These are phyloP conservation scores for Notothenia rossii DNA, from an alignment of 2,113 vertebrate genomes.

Conservation along the genomic window DNA sequence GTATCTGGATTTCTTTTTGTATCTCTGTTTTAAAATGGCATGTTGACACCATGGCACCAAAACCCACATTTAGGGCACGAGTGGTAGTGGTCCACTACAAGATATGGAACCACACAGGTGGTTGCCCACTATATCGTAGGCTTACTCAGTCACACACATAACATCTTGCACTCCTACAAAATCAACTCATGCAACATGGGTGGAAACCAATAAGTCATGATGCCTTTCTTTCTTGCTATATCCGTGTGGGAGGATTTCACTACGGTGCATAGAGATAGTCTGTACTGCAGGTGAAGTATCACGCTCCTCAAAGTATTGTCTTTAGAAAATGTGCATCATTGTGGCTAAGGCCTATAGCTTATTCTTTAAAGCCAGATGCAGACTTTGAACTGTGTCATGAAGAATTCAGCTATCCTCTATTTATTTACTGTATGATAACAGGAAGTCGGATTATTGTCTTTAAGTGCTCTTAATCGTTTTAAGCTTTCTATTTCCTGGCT, in stretches of 20 bases:
- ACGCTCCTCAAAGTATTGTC: slow-evolving; percentile 7
- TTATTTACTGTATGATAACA: slow-evolving; percentile 22
- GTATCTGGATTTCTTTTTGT: not conserved
- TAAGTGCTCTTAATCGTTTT: slow-evolving; percentile 19
- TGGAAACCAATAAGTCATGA: slow-evolving; percentile 55
- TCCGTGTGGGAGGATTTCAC: slow-evolving; percentile 58
- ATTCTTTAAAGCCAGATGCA: slow-evolving; percentile 21
- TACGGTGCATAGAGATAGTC: slow-evolving; percentile 30
- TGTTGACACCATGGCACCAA: not conserved
- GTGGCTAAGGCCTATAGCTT: not conserved
- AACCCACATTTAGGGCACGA: not conserved
- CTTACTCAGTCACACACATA: slow-evolving; percentile 32
- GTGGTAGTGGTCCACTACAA: slow-evolving; percentile 1
- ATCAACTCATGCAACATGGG: slow-evolving; percentile 45
- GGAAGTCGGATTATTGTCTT: slow-evolving; percentile 12
- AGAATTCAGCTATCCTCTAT: slow-evolving; percentile 22
- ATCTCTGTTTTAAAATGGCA: not conserved
- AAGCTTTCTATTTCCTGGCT: slow-evolving; percentile 23
- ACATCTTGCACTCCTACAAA: slow-evolving; percentile 52
- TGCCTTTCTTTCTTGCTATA: slow-evolving; percentile 52
- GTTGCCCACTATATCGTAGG: slow-evolving; percentile 46
- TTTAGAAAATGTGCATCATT: slow-evolving; percentile 6
- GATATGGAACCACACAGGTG: slow-evolving; percentile 2
- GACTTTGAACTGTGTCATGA: slow-evolving; percentile 34
- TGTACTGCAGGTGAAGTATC: slow-evolving; percentile 44